Percentiles rank a stretch among this genome's conserved stretches.
Evolutionary conservation across 1,140 invertebrate species (phyloP).

Genomic region (Danaus plexippus): DNA sequence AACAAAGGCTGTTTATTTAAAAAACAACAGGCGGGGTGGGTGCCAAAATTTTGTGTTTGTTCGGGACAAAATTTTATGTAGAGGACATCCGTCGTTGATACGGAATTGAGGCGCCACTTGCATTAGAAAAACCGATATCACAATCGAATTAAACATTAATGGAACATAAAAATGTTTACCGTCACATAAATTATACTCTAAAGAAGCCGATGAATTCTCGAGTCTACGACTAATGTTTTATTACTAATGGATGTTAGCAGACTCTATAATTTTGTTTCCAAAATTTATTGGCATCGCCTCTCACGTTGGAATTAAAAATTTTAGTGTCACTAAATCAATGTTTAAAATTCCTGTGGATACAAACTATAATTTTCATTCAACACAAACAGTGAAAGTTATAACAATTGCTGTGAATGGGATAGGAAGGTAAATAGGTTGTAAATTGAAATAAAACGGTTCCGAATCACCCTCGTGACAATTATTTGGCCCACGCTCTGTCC

Average conservation of each 20-base stretch:
- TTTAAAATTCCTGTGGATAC: conserved; percentile 29
- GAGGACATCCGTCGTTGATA: conserved; percentile 37
- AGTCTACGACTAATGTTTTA: conserved; percentile 54
- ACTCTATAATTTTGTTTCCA: conserved; percentile 43
- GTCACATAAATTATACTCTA: conserved; percentile 63
- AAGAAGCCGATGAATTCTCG: conserved; percentile 62
- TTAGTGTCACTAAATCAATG: conserved; percentile 42
- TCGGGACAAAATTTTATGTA: conserved; percentile 54
- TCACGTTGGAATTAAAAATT: conserved; percentile 33
- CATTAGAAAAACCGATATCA: conserved; percentile 64
- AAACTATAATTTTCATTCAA: conserved; percentile 33
- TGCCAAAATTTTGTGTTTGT: conserved; percentile 59
- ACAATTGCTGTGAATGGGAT: conserved; percentile 35
- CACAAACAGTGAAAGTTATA: conserved; percentile 35
- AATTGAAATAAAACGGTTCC: conserved; percentile 63
- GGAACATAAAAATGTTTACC: conserved; percentile 66
- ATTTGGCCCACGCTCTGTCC: conserved; percentile 46
- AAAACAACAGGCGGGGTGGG: conserved; percentile 49
- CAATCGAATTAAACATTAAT: conserved; percentile 61
- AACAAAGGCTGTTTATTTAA: conserved; percentile 54
- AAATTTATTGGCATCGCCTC: conserved; percentile 44
- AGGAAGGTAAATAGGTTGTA: conserved; percentile 51
- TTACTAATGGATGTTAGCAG: conserved; percentile 49
- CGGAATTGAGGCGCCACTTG: conserved; percentile 57
- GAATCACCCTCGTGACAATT: conserved; percentile 58